Conservation (phyloP, 2,888 invertebrate species). For the Macroteleia sp. region DNA sequence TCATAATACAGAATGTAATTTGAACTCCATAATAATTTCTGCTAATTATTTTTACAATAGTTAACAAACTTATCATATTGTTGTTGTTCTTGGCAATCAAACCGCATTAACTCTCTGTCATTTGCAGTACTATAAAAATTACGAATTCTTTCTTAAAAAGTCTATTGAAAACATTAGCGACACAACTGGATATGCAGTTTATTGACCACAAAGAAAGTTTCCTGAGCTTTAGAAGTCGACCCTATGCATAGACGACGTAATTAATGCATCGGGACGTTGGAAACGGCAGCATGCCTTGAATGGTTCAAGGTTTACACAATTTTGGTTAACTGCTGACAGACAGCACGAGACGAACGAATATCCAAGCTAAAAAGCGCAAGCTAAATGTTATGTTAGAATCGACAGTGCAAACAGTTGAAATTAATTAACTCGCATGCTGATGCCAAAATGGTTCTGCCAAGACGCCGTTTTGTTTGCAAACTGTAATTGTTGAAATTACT, state of each 20-base stretch:
- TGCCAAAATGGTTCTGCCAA: conserved; percentile 12
- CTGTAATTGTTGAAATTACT: not conserved
- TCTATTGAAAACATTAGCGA: too few species aligned
- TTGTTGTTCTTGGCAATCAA: too few species aligned
- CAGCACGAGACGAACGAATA: conserved; percentile 36
- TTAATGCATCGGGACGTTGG: conserved; percentile 46
- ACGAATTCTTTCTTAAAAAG: too few species aligned
- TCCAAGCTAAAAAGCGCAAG: conserved; percentile 67
- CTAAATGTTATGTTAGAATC: conserved; percentile 76
- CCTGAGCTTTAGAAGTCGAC: too few species aligned
- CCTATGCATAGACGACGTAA: conserved; percentile 49
- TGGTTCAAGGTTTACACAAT: conserved; percentile 60
- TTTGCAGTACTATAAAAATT: too few species aligned
- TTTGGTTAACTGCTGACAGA: conserved; percentile 55
- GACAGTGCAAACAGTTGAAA: conserved; percentile 73
- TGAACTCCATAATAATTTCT: too few species aligned
- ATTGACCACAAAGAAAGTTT: too few species aligned
- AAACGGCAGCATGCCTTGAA: conserved; percentile 38
- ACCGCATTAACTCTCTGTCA: too few species aligned
- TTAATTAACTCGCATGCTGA: conserved; percentile 70
- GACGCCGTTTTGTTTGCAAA: conserved; percentile 5
- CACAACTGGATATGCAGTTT: too few species aligned
- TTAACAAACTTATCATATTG: too few species aligned
- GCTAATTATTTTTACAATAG: too few species aligned
- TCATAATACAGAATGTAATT: too few species aligned